These are phyloP conservation scores for Elephantulus edwardii DNA, from an alignment of 2,113 vertebrate species.

Conservation along the genomic window DNA sequence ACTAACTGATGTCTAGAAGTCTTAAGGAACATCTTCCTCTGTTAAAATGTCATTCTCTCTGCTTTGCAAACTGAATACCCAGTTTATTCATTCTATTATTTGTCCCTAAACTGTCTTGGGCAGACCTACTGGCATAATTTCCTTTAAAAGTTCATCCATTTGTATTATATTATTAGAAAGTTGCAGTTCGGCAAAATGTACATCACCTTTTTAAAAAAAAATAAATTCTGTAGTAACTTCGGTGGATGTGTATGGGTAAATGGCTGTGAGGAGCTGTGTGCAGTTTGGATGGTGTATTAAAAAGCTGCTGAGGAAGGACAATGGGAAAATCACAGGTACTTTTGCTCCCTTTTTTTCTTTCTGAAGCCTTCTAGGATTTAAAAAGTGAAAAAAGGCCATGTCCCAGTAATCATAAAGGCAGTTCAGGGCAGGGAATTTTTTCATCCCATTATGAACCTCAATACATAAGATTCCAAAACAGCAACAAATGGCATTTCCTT, in stretches of 20 bases:
- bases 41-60: constrained; percentile 23
- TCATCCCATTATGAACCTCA: not conserved
- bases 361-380: not conserved
- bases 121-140: not conserved
- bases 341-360: not conserved
- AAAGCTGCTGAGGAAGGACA: not conserved
- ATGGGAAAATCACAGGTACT: fast-evolving
- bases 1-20: not conserved
- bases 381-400: not conserved
- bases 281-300: not conserved
- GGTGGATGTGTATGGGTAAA: not conserved
- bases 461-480: not conserved
- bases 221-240: fast-evolving
- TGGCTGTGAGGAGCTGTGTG: not conserved
- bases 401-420: not conserved
- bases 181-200: not conserved
- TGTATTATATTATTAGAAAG: not conserved
- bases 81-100: not conserved
- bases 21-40: not conserved
- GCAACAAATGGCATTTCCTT: not conserved
- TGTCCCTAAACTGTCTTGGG: not conserved
- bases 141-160: not conserved
- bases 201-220: fast-evolving
- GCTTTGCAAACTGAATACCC: not conserved
- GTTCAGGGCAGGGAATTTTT: not conserved